Evolutionary conservation across 2,888 invertebrate genomes (phyloP).

Genomic region (Nudaria mundana): DNA sequence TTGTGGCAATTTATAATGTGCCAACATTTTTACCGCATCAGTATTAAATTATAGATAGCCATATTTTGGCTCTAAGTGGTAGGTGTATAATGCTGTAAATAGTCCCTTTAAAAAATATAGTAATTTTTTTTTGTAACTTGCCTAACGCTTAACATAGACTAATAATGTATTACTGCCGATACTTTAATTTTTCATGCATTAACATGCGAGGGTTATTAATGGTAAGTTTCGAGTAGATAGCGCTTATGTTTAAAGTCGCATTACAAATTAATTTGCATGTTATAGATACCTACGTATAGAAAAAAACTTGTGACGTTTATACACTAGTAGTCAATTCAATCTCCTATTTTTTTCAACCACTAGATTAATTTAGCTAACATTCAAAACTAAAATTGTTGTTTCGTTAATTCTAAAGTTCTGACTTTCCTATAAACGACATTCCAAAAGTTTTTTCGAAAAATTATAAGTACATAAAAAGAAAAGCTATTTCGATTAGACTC

Average conservation of each 20-base stretch:
- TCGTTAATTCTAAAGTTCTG: too few relatives aligned
- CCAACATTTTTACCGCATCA: constrained; percentile 82
- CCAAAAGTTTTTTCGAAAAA: too few relatives aligned
- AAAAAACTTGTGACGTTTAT: too few relatives aligned
- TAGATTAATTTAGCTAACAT: too few relatives aligned
- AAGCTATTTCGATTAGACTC: too few relatives aligned
- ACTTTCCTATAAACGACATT: too few relatives aligned
- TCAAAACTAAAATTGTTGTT: too few relatives aligned
- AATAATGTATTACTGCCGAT: constrained; percentile 57
- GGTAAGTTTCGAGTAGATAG: constrained; percentile 60
- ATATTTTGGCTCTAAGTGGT: constrained; percentile 67
- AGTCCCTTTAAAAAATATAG: constrained; percentile 61
- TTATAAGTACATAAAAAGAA: too few relatives aligned
- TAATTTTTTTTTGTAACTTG: constrained; percentile 49
- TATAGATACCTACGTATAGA: too few relatives aligned
- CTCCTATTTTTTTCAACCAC: too few relatives aligned
- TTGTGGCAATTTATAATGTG: constrained; percentile 69
- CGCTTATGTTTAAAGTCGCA: constrained; percentile 16
- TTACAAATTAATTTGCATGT: constrained; percentile 25
- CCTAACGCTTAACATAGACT: constrained; percentile 50
- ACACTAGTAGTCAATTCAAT: too few relatives aligned
- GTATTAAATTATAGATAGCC: constrained; percentile 77
- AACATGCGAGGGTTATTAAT: constrained; percentile 67
- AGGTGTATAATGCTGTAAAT: constrained; percentile 73
- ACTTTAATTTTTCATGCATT: constrained; percentile 75